Evolutionary conservation across 2,888 invertebrate species (phyloP).

Genomic region (Melieria omissa): DNA sequence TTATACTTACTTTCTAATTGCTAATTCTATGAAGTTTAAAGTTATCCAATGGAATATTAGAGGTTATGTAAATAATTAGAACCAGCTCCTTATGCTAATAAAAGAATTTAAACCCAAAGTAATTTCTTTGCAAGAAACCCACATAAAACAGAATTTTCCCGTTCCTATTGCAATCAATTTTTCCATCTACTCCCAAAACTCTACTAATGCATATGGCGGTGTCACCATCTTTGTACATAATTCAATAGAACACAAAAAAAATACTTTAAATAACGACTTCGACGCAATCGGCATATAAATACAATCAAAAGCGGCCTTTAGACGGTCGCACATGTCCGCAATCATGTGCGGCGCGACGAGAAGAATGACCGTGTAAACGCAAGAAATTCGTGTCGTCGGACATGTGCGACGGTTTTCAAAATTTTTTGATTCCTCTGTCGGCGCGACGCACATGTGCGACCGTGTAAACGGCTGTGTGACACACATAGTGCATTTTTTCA

Average conservation of each 20-base stretch:
- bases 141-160: conserved; percentile 5
- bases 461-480: no score
- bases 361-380: no score
- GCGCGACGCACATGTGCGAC: no score
- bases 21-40: conserved; percentile 8
- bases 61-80: conserved; percentile 28
- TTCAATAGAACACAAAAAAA: conserved; percentile 27
- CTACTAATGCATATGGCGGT: conserved; percentile 13
- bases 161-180: conserved; percentile 32
- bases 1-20: no score
- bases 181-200: conserved; percentile 11
- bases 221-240: conserved; percentile 31
- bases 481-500: no score
- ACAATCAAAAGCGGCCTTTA: no score
- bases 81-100: conserved; percentile 17
- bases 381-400: no score
- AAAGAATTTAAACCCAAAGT: conserved; percentile 19
- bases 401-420: no score
- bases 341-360: no score
- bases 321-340: no score
- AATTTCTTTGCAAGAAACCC: conserved; percentile 31
- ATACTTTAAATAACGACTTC: conserved; percentile 2
- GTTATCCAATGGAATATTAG: conserved; percentile 30
- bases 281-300: conserved; percentile 25
- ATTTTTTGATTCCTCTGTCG: no score